These are phyloP conservation scores for Oreocharis arfaki DNA, from an alignment of 2,113 vertebrate genomes.

Conservation along the genomic window DNA sequence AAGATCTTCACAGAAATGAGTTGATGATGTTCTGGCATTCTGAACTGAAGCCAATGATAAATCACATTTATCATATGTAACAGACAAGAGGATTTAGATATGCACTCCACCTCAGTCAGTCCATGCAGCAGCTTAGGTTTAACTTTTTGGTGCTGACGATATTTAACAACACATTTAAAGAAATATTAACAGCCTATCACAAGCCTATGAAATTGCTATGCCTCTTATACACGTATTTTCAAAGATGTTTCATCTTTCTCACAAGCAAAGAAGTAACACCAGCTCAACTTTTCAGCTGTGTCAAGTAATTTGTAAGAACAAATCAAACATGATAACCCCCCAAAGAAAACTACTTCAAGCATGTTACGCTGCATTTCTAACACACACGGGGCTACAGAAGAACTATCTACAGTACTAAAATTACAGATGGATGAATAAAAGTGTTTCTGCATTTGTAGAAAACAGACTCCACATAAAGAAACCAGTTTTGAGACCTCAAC, in stretches of 20 bases:
- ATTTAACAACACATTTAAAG: not conserved
- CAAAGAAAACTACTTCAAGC: not conserved
- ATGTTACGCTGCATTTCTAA: not conserved
- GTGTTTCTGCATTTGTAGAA: not conserved
- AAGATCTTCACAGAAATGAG: not conserved
- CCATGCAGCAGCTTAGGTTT: not conserved
- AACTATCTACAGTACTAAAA: not conserved
- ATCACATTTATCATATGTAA: not conserved
- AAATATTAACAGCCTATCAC: not conserved
- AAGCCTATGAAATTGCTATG: not conserved
- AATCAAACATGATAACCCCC: not conserved
- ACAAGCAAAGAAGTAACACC: not conserved
- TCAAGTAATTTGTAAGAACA: not conserved
- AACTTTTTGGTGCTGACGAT: not conserved
- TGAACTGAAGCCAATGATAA: not conserved
- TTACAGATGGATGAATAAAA: not conserved
- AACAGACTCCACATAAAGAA: not conserved
- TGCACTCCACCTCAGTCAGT: not conserved
- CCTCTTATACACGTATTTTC: not conserved
- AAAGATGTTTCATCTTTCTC: not conserved
- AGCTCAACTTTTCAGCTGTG: not conserved
- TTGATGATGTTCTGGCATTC: not conserved
- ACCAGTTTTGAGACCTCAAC: not conserved
- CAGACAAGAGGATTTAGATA: not conserved
- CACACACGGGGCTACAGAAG: not conserved